Conservation (phyloP, 2,888 invertebrate genomes). For the Caenorhabditis afra region DNA sequence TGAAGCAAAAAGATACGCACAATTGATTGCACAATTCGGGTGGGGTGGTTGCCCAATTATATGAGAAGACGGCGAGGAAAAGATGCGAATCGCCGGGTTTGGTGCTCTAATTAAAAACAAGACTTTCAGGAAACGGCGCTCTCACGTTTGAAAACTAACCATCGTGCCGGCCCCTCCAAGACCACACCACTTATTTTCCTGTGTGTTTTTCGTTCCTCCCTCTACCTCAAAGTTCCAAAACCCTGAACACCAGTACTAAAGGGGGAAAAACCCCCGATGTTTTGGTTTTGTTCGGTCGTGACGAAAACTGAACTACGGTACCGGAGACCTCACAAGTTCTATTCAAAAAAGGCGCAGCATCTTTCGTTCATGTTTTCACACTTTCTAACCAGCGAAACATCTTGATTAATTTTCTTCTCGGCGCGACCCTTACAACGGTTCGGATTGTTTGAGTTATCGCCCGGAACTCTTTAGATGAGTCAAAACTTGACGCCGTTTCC, state of each 20-base stretch:
- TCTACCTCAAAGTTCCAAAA: not conserved
- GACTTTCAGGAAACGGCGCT: conserved; percentile 58
- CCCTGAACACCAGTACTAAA: not conserved
- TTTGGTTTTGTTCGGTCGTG: conserved; percentile 12
- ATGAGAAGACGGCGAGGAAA: conserved; percentile 12
- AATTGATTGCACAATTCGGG: conserved; percentile 57
- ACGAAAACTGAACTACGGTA: conserved; percentile 21
- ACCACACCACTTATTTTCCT: not conserved
- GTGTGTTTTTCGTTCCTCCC: not conserved
- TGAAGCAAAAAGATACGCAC: conserved; percentile 55
- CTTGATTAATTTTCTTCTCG: conserved; percentile 11
- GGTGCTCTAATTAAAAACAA: conserved; percentile 60
- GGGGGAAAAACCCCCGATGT: not conserved
- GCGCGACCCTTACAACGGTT: conserved; percentile 2
- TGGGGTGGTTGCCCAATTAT: conserved; percentile 49
- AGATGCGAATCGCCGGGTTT: conserved; percentile 50
- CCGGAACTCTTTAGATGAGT: conserved; percentile 43
- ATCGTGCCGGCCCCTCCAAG: not conserved
- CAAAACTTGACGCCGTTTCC: conserved; percentile 21
- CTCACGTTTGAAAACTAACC: conserved; percentile 51
- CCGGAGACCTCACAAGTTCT: conserved; percentile 1
- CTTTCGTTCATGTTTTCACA: conserved; percentile 5
- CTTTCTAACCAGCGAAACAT: conserved; percentile 1
- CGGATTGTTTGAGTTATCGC: conserved; percentile 2
- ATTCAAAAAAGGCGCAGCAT: not conserved